Evolutionary conservation across 2,113 vertebrate genomes (phyloP).

Genomic region (Saguinus imperator): DNA sequence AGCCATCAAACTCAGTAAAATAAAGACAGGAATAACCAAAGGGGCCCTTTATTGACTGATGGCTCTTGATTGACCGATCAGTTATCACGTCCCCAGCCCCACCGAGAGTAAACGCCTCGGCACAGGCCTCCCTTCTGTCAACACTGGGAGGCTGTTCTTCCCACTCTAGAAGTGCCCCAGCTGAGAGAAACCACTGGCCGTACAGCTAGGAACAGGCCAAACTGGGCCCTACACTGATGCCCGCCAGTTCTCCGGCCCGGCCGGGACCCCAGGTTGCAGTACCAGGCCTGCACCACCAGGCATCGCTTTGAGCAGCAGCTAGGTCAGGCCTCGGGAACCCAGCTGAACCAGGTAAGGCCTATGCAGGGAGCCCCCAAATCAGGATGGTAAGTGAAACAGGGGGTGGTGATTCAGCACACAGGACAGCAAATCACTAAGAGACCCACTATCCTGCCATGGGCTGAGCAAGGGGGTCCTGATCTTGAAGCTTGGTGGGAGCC

Average conservation of each 20-base stretch:
- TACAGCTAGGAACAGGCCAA: neutral
- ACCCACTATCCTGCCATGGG: neutral
- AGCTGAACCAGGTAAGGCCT: neutral
- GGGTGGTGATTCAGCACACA: accelerated
- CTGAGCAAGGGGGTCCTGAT: neutral
- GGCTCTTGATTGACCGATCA: accelerated
- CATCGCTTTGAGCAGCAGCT: neutral
- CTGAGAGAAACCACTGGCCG: neutral
- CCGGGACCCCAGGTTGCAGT: neutral
- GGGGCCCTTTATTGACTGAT: no score
- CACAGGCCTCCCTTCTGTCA: no score
- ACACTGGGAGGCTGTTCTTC: neutral
- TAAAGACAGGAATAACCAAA: neutral
- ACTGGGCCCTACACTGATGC: neutral
- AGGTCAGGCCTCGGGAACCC: neutral
- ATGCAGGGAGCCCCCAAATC: neutral
- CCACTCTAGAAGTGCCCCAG: neutral
- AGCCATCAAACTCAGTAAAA: neutral
- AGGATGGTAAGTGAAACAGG: neutral
- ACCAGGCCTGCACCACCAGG: neutral
- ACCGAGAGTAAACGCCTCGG: accelerated
- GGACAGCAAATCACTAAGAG: neutral
- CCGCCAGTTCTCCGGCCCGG: neutral
- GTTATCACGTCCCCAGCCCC: accelerated
- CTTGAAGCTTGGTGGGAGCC: neutral